Evolutionary conservation across 2,888 invertebrate species (phyloP).

Genomic region (Lingula anatina): DNA sequence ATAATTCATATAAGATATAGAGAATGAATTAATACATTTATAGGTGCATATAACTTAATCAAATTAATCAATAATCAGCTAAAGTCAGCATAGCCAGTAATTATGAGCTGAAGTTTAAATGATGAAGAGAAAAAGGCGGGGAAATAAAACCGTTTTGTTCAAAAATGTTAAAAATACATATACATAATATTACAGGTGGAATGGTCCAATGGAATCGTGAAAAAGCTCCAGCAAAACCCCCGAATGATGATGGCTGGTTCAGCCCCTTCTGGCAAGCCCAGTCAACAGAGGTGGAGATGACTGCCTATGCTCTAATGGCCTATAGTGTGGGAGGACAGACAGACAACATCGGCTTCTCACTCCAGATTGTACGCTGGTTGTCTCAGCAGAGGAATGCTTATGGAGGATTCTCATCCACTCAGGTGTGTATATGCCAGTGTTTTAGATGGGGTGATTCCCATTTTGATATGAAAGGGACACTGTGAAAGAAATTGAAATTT

Average conservation of each 20-base stretch:
- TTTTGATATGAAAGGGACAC: not conserved
- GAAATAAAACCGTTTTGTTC: too few relatives aligned
- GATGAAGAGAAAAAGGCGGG: too few relatives aligned
- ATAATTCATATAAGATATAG: too few relatives aligned
- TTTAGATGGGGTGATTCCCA: not conserved
- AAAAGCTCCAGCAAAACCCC: conserved; percentile 20
- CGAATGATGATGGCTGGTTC: conserved; percentile 19
- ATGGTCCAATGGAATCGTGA: conserved; percentile 78
- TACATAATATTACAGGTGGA: conserved; percentile 56
- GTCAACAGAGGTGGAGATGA: conserved; percentile 77
- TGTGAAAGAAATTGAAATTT: not conserved
- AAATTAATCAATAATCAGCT: too few relatives aligned
- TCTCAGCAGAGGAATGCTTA: conserved; percentile 67
- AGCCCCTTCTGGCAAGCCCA: conserved; percentile 57
- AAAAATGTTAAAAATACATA: too few relatives aligned
- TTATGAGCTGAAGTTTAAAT: too few relatives aligned
- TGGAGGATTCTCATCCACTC: conserved; percentile 44
- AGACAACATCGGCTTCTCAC: conserved; percentile 30
- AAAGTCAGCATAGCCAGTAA: too few relatives aligned
- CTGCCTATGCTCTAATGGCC: conserved; percentile 79
- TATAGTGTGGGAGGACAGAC: conserved; percentile 55
- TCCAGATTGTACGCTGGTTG: conserved; percentile 70
- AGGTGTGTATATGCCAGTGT: conserved; percentile 12
- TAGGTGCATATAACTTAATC: too few relatives aligned
- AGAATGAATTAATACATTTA: too few relatives aligned